Conservation (phyloP, 1,140 invertebrate species). For the Muscidifurax raptorellus region DNA sequence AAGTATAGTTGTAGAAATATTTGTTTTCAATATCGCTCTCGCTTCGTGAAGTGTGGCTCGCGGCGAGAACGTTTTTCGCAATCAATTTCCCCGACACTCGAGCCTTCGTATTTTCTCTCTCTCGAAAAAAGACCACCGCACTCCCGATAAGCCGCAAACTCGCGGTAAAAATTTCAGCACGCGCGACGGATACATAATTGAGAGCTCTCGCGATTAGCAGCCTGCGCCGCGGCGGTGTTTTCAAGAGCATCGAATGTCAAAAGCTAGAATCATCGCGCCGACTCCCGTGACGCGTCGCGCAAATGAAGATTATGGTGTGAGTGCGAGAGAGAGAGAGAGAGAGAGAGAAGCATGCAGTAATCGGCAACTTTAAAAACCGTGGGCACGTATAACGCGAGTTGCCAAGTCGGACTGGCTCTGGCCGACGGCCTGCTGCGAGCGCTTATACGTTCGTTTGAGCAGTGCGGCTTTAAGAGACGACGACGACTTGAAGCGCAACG, state of each 20-base stretch:
- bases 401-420: neutral
- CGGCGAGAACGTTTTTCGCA: too few relatives aligned
- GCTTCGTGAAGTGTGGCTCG: too few relatives aligned
- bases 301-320: neutral
- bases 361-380: neutral
- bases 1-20: too few relatives aligned
- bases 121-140: neutral
- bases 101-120: neutral
- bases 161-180: conserved; percentile 1
- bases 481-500: neutral
- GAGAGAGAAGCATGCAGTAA: too few relatives aligned
- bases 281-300: neutral
- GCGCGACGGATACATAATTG: neutral
- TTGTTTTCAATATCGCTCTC: too few relatives aligned
- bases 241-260: conserved; percentile 16
- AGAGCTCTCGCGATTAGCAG: neutral
- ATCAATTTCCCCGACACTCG: neutral
- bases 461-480: conserved; percentile 29
- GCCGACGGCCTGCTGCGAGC: neutral
- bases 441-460: neutral
- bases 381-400: neutral
- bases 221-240: neutral
- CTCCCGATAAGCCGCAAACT: neutral
- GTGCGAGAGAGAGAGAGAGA: too few relatives aligned
- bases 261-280: neutral